Evolutionary conservation across 1,140 invertebrate species (phyloP), one percentile per base, ranked within the genome.

Genomic region (Atta colombica): DNA sequence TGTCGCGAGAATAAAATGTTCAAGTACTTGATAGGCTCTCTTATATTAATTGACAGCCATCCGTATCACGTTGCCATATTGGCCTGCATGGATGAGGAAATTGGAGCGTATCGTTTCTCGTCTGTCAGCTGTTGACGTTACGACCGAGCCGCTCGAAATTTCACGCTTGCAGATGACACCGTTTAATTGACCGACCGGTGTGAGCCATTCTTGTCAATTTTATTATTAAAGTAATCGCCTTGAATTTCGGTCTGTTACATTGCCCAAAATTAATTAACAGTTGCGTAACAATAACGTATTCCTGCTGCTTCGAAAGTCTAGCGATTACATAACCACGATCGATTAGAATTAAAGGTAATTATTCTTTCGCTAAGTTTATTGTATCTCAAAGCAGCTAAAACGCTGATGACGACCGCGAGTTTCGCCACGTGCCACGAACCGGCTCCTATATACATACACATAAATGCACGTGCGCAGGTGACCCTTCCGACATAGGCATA

Each of bases 161-260:
- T 91, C 87, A 91, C 87, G 90, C 78, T 80, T 86, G 90, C 90
- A 91, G 90, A 91, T 91, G 90, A 86, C 90, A 90, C 85, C 89
- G 85, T 78, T 88, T 87, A 85, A 89, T 87, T 85, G 80, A 85
- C 82, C 82, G 77, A 31, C 61, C 89, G 87, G 58, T 88, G 66
- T 61, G 63, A 25, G 55, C 14, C 31, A 53, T 86, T 86, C 55
- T 61, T 75, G 81, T 90, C 88, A 74, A 80, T 86, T 89, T 87
- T 74, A 53, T 87, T 68, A 84, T 65, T 77, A 31, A 66, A 85
- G 51, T 35, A 45, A 53, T 69, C 85, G 78, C 66, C 35, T 35
- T 66, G 60, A 72, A 39, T 77, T 77, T 72, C 60, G 55, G 21
- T 87, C 77, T 35, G 82, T 81, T 87, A 65, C 66, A 14, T 4